Evolutionary conservation across 2,888 invertebrate species (phyloP).

Genomic region (Zhengitettix transpicula): DNA sequence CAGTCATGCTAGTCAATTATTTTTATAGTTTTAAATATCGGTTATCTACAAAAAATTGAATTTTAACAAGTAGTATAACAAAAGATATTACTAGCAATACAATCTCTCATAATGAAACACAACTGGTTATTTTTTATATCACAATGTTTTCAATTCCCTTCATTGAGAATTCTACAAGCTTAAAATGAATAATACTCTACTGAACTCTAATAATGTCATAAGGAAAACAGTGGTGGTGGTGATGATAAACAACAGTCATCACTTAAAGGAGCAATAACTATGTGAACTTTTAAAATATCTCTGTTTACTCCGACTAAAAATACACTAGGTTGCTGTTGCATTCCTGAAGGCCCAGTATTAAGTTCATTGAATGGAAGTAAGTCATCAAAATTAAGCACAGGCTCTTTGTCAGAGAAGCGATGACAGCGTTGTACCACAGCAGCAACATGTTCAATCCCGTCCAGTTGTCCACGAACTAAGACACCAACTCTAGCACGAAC

Average conservation of each 20-base stretch:
- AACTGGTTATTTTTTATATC: too few relatives aligned
- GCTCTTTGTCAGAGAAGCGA: constrained; percentile 51
- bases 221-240: background rate
- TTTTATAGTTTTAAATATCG: too few relatives aligned
- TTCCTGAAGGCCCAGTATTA: constrained; percentile 27
- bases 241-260: background rate
- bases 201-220: too few relatives aligned
- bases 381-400: constrained; percentile 46
- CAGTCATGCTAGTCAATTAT: too few relatives aligned
- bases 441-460: constrained; percentile 58
- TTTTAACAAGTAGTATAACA: too few relatives aligned
- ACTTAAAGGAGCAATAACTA: constrained; percentile 53
- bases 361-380: constrained; percentile 62
- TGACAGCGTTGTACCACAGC: constrained; percentile 53
- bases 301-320: constrained; percentile 50
- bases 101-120: too few relatives aligned
- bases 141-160: too few relatives aligned
- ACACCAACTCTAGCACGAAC: constrained; percentile 47
- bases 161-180: too few relatives aligned
- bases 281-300: constrained; percentile 57
- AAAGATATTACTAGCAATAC: too few relatives aligned
- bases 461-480: constrained; percentile 55
- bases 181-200: too few relatives aligned
- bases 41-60: too few relatives aligned
- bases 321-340: constrained; percentile 21